Conservation (phyloP, 2,888 invertebrate genomes). For the Pseudoips prasinana region DNA sequence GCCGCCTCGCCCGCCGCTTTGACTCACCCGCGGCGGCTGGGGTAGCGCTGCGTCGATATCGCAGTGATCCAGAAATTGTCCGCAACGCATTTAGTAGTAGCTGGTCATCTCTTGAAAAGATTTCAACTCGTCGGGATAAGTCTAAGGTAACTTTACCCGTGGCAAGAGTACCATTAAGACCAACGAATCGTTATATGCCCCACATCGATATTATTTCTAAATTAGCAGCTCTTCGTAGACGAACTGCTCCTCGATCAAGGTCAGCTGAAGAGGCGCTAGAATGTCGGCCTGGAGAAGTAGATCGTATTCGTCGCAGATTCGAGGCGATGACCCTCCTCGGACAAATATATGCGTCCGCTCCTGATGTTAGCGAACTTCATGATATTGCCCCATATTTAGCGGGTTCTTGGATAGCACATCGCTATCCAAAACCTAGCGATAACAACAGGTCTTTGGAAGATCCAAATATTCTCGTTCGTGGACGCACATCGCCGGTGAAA, state of each 20-base stretch:
- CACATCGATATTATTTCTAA: conserved; percentile 95
- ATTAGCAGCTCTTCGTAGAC: conserved; percentile 84
- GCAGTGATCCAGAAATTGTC: conserved; percentile 90
- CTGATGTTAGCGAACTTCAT: conserved; percentile 88
- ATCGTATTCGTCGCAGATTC: conserved; percentile 87
- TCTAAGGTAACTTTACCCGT: conserved; percentile 83
- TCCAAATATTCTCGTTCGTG: conserved; percentile 49
- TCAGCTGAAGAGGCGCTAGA: conserved; percentile 73
- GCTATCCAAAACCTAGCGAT: conserved; percentile 86
- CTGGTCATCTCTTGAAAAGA: conserved; percentile 72
- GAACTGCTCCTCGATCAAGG: conserved; percentile 71
- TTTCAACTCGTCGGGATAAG: conserved; percentile 47
- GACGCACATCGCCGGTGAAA: conserved; percentile 61
- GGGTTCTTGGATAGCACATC: conserved; percentile 91
- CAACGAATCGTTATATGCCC: conserved; percentile 90
- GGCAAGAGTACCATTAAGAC: conserved; percentile 82
- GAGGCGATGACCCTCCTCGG: conserved; percentile 87
- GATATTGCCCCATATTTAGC: conserved; percentile 90
- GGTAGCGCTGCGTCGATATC: conserved; percentile 83
- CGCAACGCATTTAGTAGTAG: conserved; percentile 78
- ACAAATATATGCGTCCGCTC: conserved; percentile 90
- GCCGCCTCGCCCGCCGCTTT: conserved; percentile 88
- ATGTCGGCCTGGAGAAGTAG: conserved; percentile 86
- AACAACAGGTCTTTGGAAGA: conserved; percentile 84
- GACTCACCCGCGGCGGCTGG: conserved; percentile 84